Base-by-base conservation (phyloP, 2,797 vertebrate species). In the Anguilla obscura region DNA sequence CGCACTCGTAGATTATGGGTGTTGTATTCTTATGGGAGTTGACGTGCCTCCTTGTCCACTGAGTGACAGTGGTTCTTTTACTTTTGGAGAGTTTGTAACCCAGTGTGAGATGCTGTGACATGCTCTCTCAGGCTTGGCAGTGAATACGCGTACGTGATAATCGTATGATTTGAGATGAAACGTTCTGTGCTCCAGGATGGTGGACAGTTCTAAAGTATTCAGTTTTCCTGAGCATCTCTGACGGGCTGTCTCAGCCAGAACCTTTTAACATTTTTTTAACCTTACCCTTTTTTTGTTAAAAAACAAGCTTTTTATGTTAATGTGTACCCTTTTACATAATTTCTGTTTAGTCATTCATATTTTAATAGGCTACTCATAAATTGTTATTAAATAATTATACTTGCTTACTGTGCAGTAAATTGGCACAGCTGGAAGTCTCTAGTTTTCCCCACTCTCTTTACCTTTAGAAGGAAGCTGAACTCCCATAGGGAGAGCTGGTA, bases 281-380 rank as follows among this genome's bases (percentile, higher is more conserved):
- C 52, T 16, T 52, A 6, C 54, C 36, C 66, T 52, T 84, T 86
- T 84, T 76, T 21, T 48, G 33, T 84, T 71, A n/a, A 85, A 63
- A 48, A 84, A 87, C 54, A 21, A 63, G 63, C 87, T 85, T 88
- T 86, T 91, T 84, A 79, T 40, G 58, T 66, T 27, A 58, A 84
- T 83, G 9, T 71, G n/a, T 71, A 33, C n/a, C 30, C 10, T 79
- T 76, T 45, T 36, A 33, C 24, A 18, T 18, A 79, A 79, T 79
- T 79, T 36, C 33, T 16, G 3, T 79, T 79, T 14, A 79, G 45
- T 21, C 36, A 6, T 45, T 27, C 14, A 79, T 45, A 79, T 79
- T 79, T 79, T 45, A 79, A 79, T 40, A 45, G 27, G 71, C 10
- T 76, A 12, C 12, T 45, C 18, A 66, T 79, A 18, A 40, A 36